Conservation (phyloP, 1,140 invertebrate species). For the Vanessa atalanta region DNA sequence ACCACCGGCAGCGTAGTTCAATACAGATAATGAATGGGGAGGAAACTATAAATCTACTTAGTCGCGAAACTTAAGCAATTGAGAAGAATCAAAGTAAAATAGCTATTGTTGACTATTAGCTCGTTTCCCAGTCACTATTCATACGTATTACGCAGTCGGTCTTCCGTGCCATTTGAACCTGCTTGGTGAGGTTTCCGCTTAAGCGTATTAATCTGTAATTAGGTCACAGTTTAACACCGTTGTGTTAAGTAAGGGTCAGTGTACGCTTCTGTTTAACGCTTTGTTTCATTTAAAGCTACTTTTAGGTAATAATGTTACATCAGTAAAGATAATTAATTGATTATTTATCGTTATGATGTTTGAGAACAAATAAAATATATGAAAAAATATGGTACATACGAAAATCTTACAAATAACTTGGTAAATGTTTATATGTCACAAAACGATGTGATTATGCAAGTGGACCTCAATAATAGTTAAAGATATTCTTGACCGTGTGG, state of each 20-base stretch:
- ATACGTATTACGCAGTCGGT: conserved; percentile 50
- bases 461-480: conserved; percentile 56
- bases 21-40: conserved; percentile 78
- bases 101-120: conserved; percentile 63
- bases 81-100: conserved; percentile 66
- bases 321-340: no score
- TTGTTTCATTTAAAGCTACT: conserved; percentile 13
- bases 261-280: conserved; percentile 47
- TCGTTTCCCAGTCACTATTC: conserved; percentile 50
- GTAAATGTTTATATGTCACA: conserved; percentile 36
- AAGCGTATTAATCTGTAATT: conserved; percentile 80
- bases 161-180: conserved; percentile 73
- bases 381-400: background rate
- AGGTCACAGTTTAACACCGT: conserved; percentile 74
- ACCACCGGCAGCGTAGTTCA: conserved; percentile 52
- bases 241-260: conserved; percentile 72
- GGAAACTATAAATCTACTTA: conserved; percentile 79
- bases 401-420: conserved; percentile 28
- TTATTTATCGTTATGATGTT: background rate
- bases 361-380: no score
- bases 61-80: conserved; percentile 72
- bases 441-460: conserved; percentile 58
- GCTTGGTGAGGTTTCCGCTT: conserved; percentile 79
- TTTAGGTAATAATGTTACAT: background rate
- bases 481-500: conserved; percentile 62